Base-by-base conservation (phyloP, 2,113 vertebrate genomes). In the Collichthys lucidus region DNA sequence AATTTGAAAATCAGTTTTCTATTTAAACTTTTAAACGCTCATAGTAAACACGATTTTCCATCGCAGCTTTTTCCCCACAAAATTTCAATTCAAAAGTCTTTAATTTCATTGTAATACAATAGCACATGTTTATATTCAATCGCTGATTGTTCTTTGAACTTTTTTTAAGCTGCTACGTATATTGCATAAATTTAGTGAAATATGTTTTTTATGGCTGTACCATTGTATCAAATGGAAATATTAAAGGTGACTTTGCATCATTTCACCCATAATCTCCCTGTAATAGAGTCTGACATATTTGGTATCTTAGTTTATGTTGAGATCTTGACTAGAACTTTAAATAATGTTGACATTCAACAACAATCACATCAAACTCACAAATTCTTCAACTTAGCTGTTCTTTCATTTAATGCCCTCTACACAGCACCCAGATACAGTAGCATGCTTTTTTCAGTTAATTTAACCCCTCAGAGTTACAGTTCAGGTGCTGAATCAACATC, bases 371-470 rank as follows among this genome's bases (percentile, higher is more conserved):
- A 40, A 56, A 44, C 4, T 29, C 15, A 20, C 5, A 53, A 22
- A 40, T 57, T n/a, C 17, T 12, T n/a, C 22, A 60, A 61, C 24
- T 11, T 69, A 46, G 35, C 15, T 40, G 42, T 56, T 65, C 20
- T 24, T 49, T 24, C 0, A 31, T 62, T 62, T 15, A 40, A 20
- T 53, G 16, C 24, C 40, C 19, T 62, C 40, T 44, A 0, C 10
- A 12, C 24, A 67, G 10, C 29, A 26, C 11, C 35, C 24, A 7
- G 26, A 44, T 16, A n/a, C n/a, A n/a, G n/a, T n/a, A 49, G 4
- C 44, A 52, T 50, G 57, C n/a, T 83, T 76, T 53, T 29, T 55
- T 80, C 46, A 24, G 8, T 50, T 62, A 46, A 60, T 61, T 72
- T 64, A 67, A 55, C 77, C 40, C 10, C 24, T 71, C 44, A 53